phyloP scores from a whole-genome alignment of 2,113 vertebrate genomes.

The Pterocles gutturalis region DNA sequence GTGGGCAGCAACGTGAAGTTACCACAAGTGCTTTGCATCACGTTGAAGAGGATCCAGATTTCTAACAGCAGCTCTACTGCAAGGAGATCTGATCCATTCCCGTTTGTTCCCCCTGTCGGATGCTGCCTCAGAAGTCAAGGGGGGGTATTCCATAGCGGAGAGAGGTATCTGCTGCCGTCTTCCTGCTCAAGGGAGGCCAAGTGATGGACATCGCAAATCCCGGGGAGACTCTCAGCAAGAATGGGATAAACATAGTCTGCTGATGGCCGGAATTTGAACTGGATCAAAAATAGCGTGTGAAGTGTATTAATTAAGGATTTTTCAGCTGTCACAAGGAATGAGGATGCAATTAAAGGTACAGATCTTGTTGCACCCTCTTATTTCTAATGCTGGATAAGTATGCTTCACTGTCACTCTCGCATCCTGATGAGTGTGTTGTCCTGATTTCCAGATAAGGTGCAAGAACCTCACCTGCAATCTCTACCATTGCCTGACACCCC shows the following conservation, averaged over 20 bases:
- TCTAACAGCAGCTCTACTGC: not conserved
- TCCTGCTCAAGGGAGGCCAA: accelerated
- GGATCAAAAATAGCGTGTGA: constrained; percentile 5
- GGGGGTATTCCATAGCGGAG: not conserved
- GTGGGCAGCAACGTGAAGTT: not conserved
- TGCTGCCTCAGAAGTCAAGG: not conserved
- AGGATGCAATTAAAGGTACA: constrained; percentile 29
- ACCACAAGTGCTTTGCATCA: not conserved
- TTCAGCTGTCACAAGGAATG: constrained; percentile 37
- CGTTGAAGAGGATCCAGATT: not conserved
- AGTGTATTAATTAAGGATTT: constrained; percentile 31
- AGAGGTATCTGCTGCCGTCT: not conserved
- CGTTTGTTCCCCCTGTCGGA: not conserved
- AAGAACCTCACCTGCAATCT: not conserved
- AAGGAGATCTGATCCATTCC: not conserved
- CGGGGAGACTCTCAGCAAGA: not conserved
- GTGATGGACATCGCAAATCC: not conserved
- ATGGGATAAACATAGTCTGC: not conserved
- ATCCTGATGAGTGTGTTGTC: not conserved
- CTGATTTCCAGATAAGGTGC: not conserved
- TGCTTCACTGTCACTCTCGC: not conserved
- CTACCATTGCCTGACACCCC: not conserved
- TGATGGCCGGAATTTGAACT: not conserved
- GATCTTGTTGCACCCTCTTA: not conserved
- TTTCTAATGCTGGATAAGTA: not conserved